Base-by-base conservation (phyloP, 2,113 vertebrate genomes). In the Macquaria australasica region DNA sequence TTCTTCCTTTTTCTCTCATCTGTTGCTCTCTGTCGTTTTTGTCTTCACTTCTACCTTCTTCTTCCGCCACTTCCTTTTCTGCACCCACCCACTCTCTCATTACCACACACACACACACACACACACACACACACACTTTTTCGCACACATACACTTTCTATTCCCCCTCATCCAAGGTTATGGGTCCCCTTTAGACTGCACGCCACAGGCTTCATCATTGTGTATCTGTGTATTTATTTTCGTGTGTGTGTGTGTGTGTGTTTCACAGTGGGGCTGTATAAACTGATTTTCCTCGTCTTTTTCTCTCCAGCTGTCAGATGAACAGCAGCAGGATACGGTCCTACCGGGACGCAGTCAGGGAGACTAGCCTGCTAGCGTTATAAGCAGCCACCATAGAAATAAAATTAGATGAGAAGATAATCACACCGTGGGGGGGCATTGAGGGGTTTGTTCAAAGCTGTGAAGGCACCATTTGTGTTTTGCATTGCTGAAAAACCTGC, bases 31-130 rank as follows among this genome's bases (percentile, higher is more conserved):
- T 88, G 85, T 77, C 56, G 85, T 85, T 84, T 60, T 82, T 75
- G 76, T 84, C 86, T 87, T 83, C 76, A 89, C 84, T 86, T 92
- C 89, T 89, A 89, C 88, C 90, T 90, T 87, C 85, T 89, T 85
- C 89, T 34, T 60, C 63, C 3, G 34, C 88, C 89, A 92, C 92
- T 93, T 92, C 92, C 92, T 91, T 82, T 87, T 84, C 87, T 90
- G 81, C 88, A 87, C 82, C 86, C 81, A 84, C 87, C 84, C 84
- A 92, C 90, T 86, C 89, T 51, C 85, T 82, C 81, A 83, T 90
- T 84, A 81, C 87, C 87, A 76, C 87, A 86, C 79, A 81, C 69
- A 62, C 41, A 37, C 69, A 71, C 62, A 53, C 73, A 75, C 68
- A 74, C 23, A 66, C 81, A 84, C 76, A 73, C 43, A 23, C 55